phyloP scores from a whole-genome alignment of 2,888 invertebrate species.

The Tribolium freemani region DNA sequence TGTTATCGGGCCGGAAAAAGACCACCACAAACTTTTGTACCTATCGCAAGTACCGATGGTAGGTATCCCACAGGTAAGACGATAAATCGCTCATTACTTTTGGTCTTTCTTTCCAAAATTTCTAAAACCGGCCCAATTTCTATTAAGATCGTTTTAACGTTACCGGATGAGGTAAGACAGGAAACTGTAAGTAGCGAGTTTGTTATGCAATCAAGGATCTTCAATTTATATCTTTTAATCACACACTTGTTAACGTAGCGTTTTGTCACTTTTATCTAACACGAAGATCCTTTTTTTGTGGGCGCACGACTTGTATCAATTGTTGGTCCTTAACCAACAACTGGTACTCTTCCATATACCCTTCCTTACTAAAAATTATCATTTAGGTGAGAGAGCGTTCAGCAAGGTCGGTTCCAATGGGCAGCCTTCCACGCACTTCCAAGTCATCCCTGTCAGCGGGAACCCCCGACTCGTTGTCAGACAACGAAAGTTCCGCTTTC shows the following conservation, averaged over 20 bases:
- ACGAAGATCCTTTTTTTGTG: slow-evolving; percentile 27
- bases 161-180: slow-evolving; percentile 56
- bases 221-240: slow-evolving; percentile 4
- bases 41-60: slow-evolving; percentile 72
- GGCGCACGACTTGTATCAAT: background rate
- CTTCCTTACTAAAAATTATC: background rate
- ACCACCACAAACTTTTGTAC: slow-evolving; percentile 73
- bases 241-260: background rate
- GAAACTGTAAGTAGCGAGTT: slow-evolving; percentile 1
- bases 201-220: slow-evolving; percentile 35
- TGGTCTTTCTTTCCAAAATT: slow-evolving; percentile 11
- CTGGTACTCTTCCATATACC: too few species aligned
- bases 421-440: slow-evolving; percentile 76
- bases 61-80: slow-evolving; percentile 67
- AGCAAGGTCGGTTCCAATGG: slow-evolving; percentile 85
- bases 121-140: background rate
- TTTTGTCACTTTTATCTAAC: slow-evolving; percentile 2
- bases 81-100: background rate
- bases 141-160: slow-evolving; percentile 57
- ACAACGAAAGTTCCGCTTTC: slow-evolving; percentile 84
- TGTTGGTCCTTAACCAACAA: background rate
- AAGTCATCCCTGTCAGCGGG: slow-evolving; percentile 87
- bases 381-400: slow-evolving; percentile 92
- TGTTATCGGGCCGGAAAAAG: slow-evolving; percentile 72
- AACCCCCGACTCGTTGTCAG: slow-evolving; percentile 90